Evolutionary conservation across 92 coral and sea anemone species (phyloP), one percentile per base, ranked within the genome.

Genomic region (Actinernus sp.): DNA sequence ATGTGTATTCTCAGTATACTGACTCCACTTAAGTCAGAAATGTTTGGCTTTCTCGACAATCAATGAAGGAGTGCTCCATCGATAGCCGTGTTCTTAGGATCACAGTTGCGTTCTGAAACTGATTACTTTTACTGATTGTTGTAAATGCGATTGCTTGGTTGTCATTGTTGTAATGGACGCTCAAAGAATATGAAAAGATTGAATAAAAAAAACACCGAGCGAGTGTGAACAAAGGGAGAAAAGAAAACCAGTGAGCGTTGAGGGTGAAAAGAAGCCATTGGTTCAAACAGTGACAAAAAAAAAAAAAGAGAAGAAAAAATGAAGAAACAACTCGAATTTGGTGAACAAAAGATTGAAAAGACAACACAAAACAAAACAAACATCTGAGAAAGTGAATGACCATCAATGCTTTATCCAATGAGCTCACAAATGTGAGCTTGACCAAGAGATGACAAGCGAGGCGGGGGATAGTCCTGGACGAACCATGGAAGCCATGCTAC

Each of bases 301-400:
- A 76, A 57, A 21, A 46, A 51, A 51, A 68, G 53, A 9, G 16
- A 65, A 9, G n/a, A n/a, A n/a, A n/a, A n/a, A n/a, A n/a, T n/a
- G n/a, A n/a, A n/a, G n/a, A n/a, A n/a, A n/a, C n/a, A n/a, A n/a
- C n/a, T n/a, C n/a, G n/a, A n/a, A n/a, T n/a, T n/a, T n/a, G n/a
- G n/a, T n/a, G n/a, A n/a, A n/a, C n/a, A n/a, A n/a, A n/a, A n/a
- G n/a, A n/a, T n/a, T n/a, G n/a, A 31, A 71, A 56, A 46, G 34
- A 40, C 50, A 46, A 60, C 32, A 34, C 37, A 69, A 14, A 48
- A 53, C 31, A 64, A 75, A 65, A 59, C 51, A 66, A 61, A 67
- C 76, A 58, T 70, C 58, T 70, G 26, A 45, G 23, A 70, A 70
- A 70, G 78, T 55, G 55, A 70, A 70, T 70, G 78, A 39, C 31